Evolutionary conservation across 2,888 invertebrate genomes (phyloP).

Genomic region (Cybosia mesomella): DNA sequence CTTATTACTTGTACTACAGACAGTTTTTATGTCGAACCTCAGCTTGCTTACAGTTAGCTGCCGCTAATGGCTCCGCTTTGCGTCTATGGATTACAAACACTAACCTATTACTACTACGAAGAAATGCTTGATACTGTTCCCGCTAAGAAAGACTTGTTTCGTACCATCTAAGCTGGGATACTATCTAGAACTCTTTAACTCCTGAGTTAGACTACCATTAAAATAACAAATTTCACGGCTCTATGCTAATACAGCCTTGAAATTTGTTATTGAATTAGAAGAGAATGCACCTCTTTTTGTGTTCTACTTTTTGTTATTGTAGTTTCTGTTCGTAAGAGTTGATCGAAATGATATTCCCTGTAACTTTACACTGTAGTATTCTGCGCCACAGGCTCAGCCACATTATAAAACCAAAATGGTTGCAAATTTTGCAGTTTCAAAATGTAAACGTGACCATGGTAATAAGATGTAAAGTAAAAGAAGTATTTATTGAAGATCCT

Average conservation of each 20-base stretch:
- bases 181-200: neutral
- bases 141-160: constrained; percentile 32
- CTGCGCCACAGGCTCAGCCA: no score
- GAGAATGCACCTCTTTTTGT: neutral
- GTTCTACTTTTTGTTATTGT: neutral
- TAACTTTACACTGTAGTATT: no score
- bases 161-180: neutral
- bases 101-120: constrained; percentile 71
- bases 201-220: no score
- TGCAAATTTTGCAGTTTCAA: neutral
- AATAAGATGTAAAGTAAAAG: neutral
- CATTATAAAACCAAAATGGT: no score
- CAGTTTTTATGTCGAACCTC: constrained; percentile 66
- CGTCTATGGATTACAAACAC: constrained; percentile 65
- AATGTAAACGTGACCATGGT: neutral
- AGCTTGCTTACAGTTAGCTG: constrained; percentile 68
- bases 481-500: neutral
- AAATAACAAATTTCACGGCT: no score
- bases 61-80: constrained; percentile 64
- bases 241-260: neutral
- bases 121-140: constrained; percentile 53
- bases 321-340: no score
- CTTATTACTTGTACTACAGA: constrained; percentile 40
- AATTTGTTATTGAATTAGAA: no score
- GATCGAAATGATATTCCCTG: no score